phyloP scores from a whole-genome alignment of 2,113 vertebrate species.

The Procavia capensis region DNA sequence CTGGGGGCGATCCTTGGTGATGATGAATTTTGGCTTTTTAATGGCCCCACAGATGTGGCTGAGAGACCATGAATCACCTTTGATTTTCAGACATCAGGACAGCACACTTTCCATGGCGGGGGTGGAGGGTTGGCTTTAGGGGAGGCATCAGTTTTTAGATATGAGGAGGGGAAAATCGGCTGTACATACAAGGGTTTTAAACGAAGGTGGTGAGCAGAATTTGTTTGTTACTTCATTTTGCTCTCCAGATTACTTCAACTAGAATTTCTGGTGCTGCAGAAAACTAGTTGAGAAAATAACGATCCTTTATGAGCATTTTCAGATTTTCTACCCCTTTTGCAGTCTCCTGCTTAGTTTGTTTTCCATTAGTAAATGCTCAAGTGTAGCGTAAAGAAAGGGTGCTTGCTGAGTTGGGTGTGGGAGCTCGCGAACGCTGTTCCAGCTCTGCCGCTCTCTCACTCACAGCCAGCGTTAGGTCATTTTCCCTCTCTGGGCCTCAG shows the following conservation, averaged over 20 bases:
- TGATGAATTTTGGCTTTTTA: conserved; percentile 36
- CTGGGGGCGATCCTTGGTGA: neutral
- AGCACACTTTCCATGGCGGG: conserved; percentile 49
- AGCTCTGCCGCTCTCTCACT: neutral
- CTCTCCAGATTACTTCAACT: conserved; percentile 62
- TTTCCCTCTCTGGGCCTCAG: neutral
- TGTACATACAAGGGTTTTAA: conserved; percentile 69
- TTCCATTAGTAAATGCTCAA: conserved; percentile 69
- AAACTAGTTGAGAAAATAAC: conserved; percentile 72
- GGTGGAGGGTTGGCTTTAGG: too few relatives aligned
- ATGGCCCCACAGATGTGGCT: neutral
- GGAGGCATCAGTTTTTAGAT: conserved; percentile 45
- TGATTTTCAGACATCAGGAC: conserved; percentile 28
- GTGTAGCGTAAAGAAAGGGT: conserved; percentile 21
- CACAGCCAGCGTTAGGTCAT: neutral
- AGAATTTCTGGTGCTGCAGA: conserved; percentile 57
- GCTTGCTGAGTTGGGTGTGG: neutral
- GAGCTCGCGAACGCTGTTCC: neutral
- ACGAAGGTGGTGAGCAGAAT: conserved; percentile 52
- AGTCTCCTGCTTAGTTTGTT: conserved; percentile 71
- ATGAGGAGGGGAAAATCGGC: neutral
- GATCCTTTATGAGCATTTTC: conserved; percentile 72
- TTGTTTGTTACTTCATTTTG: conserved; percentile 66
- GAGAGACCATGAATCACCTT: neutral
- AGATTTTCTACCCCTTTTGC: conserved; percentile 64